phyloP scores from a whole-genome alignment of 2,888 invertebrate species.

The Meghimatium bilineatum region DNA sequence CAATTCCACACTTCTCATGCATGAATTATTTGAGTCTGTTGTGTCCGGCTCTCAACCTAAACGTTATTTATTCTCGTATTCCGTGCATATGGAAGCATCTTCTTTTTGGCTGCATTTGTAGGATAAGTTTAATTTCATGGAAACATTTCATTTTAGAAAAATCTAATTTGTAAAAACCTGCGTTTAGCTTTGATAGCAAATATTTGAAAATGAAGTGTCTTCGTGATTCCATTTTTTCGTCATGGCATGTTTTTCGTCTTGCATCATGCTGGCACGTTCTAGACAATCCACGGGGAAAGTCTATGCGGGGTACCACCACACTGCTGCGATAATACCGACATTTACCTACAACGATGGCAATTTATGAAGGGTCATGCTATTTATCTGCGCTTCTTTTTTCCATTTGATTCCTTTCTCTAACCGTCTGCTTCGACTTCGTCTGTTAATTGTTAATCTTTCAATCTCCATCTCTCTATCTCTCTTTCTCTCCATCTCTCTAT shows the following conservation, averaged over 20 bases:
- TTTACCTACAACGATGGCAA: slow-evolving; percentile 28
- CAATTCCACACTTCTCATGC: too few species aligned
- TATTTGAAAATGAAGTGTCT: neutral
- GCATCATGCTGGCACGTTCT: neutral
- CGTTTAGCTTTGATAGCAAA: neutral
- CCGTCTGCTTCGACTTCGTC: neutral
- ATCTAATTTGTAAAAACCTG: too few species aligned
- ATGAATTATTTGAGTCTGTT: too few species aligned
- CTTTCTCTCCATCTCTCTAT: neutral
- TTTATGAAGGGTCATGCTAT: slow-evolving; percentile 26
- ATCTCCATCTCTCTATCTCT: neutral
- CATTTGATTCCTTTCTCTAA: neutral
- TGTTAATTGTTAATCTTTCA: neutral
- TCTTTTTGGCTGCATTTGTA: too few species aligned
- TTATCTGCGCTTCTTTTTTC: slow-evolving; percentile 18
- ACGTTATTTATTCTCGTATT: too few species aligned
- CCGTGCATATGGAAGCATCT: too few species aligned
- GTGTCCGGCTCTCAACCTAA: too few species aligned
- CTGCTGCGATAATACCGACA: slow-evolving; percentile 28
- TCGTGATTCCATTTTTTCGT: neutral
- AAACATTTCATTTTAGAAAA: too few species aligned
- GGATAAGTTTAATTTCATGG: too few species aligned
- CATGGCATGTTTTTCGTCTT: neutral
- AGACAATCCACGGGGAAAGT: slow-evolving; percentile 1
- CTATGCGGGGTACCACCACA: neutral